Evolutionary conservation across 2,113 vertebrate species (phyloP), one percentile per base, ranked within the genome.

Genomic region (Herpailurus yagouaroundi): DNA sequence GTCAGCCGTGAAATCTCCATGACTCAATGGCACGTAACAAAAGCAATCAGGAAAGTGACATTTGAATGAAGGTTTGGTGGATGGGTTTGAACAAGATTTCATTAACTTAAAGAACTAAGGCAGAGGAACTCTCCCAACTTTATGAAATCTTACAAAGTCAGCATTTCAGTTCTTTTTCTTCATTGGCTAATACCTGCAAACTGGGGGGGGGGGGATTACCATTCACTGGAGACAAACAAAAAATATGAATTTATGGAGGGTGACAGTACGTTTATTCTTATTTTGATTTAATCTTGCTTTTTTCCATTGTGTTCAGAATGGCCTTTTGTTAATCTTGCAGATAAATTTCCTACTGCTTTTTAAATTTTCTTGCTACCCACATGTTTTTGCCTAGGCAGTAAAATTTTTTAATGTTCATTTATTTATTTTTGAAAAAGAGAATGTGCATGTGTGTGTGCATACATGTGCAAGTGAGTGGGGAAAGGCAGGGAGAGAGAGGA

Each of bases 1-100:
- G 74, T 94, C 81, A 96, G 82, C 81, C 60, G 8, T 88, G 90
- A 96, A 97, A 97, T 95, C 85, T 95, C 86, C 83, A 48, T 98
- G 97, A 97, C 97, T 97, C 93, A 80, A 77, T 45, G 90, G 68
- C 68, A 89, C 15, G 10, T 66, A 95, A 93, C 38, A 36, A 96
- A 98, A 74, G 95, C 96, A 91, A 64, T 97, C 95, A 82, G 73
- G 71, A 96, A 94, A 36, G 81, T 97, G 97, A 76, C 87, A 93
- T 96, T 66, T 91, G 92, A 91, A 92, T 94, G 93, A 89, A 88
- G 84, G 6, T 55, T 68, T 27, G 31, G 52, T 77, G 74, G 52
- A 66, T 97, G 36, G 38, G 45, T 41, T 50, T 97, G 64, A 87
- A 60, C 29, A 96, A 94, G 84, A 76, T 94, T 97, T 93, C 21